phyloP scores from a whole-genome alignment of 2,113 vertebrate genomes.

The Pseudorasbora parva region DNA sequence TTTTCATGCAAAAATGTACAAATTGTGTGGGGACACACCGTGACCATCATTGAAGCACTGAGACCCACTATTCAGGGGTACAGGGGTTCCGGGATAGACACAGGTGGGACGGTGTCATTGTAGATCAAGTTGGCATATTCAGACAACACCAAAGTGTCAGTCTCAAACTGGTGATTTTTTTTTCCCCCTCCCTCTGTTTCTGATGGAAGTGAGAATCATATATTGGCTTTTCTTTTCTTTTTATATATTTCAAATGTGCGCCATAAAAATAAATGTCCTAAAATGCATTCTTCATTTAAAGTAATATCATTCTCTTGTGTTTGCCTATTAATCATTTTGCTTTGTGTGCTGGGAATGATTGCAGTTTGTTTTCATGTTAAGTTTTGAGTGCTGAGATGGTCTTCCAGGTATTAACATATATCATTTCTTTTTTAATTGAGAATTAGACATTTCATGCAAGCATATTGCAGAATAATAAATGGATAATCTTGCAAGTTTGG shows the following conservation, averaged over 20 bases:
- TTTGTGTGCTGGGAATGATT: slow-evolving; percentile 27
- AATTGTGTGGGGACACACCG: not conserved
- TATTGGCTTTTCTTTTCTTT: not conserved
- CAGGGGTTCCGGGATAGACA: slow-evolving; percentile 42
- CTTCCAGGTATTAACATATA: slow-evolving; percentile 62
- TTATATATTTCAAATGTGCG: not conserved
- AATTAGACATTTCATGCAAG: slow-evolving; percentile 18
- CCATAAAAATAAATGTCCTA: slow-evolving; percentile 23
- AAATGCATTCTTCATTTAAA: slow-evolving; percentile 12
- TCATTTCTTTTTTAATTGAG: slow-evolving; percentile 32
- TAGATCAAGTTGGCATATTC: slow-evolving; percentile 64
- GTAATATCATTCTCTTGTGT: slow-evolving; percentile 1
- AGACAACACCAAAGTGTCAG: slow-evolving; percentile 69
- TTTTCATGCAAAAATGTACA: slow-evolving; percentile 12
- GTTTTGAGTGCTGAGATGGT: slow-evolving; percentile 61
- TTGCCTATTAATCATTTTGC: not conserved
- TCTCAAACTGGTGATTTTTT: slow-evolving; percentile 66
- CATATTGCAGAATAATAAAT: not conserved
- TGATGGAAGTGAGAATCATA: not conserved
- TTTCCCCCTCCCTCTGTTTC: slow-evolving; percentile 40
- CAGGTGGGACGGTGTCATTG: slow-evolving; percentile 48
- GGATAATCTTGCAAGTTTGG: not conserved
- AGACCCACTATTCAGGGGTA: slow-evolving; percentile 1
- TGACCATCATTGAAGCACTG: slow-evolving; percentile 19
- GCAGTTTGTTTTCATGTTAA: slow-evolving; percentile 37